Evolutionary conservation across 2,888 invertebrate species (phyloP).

Genomic region (Pollenia angustigena): DNA sequence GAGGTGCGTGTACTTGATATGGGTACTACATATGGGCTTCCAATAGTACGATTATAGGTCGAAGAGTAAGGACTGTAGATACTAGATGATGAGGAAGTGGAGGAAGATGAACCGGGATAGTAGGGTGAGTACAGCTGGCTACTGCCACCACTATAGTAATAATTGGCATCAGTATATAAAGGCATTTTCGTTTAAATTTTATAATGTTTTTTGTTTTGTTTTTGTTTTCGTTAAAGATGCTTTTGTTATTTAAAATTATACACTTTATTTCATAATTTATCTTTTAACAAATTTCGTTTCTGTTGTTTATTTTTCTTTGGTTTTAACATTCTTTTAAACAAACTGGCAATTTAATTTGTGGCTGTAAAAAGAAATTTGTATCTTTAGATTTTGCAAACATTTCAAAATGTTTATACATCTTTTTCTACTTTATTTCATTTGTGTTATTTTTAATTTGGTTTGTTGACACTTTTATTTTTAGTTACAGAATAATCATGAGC

Average conservation of each 20-base stretch:
- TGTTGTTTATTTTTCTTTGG: slow-evolving; percentile 56
- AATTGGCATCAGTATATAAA: slow-evolving; percentile 88
- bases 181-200: slow-evolving; percentile 85
- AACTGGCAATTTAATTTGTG: slow-evolving; percentile 6
- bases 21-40: slow-evolving; percentile 81
- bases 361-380: slow-evolving; percentile 1
- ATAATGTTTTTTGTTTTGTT: slow-evolving; percentile 25
- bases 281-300: slow-evolving; percentile 35
- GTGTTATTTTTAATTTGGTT: slow-evolving; percentile 44
- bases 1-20: slow-evolving; percentile 78
- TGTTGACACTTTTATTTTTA: slow-evolving; percentile 57
- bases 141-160: slow-evolving; percentile 85
- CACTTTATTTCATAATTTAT: slow-evolving; percentile 55
- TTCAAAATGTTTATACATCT: slow-evolving; percentile 6
- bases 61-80: slow-evolving; percentile 85
- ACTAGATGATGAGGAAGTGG: slow-evolving; percentile 82
- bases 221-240: neutral
- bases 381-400: slow-evolving; percentile 9
- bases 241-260: slow-evolving; percentile 23
- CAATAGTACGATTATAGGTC: slow-evolving; percentile 85
- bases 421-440: slow-evolving; percentile 21
- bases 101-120: slow-evolving; percentile 83
- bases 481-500: slow-evolving; percentile 36
- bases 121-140: slow-evolving; percentile 85
- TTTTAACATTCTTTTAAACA: slow-evolving; percentile 50